phyloP scores from a whole-genome alignment of 2,113 vertebrate genomes.

The Leucopsar rothschildi region DNA sequence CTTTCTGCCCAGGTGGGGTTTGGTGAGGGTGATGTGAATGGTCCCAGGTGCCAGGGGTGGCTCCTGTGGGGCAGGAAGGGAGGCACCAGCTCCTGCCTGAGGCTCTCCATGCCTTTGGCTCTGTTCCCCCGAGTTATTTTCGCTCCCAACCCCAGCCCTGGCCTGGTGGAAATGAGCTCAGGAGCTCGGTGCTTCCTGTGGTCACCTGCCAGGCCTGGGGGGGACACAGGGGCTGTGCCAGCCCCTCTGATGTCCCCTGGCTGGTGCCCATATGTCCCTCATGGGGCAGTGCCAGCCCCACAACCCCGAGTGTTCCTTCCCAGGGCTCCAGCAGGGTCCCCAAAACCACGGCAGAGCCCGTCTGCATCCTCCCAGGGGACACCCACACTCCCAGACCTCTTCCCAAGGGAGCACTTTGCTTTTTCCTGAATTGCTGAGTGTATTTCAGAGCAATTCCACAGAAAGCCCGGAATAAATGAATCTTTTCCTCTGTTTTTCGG shows the following conservation, averaged over 20 bases:
- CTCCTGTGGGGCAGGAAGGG: background rate
- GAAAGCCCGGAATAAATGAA: background rate
- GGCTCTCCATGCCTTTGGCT: background rate
- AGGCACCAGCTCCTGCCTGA: background rate
- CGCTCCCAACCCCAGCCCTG: background rate
- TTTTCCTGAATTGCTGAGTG: background rate
- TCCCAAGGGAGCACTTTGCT: background rate
- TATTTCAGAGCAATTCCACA: background rate
- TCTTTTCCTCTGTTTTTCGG: background rate
- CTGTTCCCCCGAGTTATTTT: constrained; percentile 4
- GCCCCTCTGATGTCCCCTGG: background rate
- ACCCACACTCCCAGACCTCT: background rate
- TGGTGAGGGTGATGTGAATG: background rate
- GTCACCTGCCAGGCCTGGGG: background rate
- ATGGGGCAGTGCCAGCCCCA: background rate
- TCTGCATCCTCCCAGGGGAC: background rate
- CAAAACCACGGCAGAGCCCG: fast-evolving
- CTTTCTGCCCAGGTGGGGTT: background rate
- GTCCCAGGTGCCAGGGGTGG: background rate
- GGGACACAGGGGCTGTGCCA: background rate
- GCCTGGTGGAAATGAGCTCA: constrained; percentile 49
- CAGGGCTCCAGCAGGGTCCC: background rate
- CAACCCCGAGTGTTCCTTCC: fast-evolving
- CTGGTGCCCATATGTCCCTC: too few species aligned
- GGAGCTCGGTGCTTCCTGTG: constrained; percentile 6